Percentiles rank a stretch among this genome's conserved stretches.
phyloP scores from a whole-genome alignment of 1,140 invertebrate species.

The Thrips palmi region DNA sequence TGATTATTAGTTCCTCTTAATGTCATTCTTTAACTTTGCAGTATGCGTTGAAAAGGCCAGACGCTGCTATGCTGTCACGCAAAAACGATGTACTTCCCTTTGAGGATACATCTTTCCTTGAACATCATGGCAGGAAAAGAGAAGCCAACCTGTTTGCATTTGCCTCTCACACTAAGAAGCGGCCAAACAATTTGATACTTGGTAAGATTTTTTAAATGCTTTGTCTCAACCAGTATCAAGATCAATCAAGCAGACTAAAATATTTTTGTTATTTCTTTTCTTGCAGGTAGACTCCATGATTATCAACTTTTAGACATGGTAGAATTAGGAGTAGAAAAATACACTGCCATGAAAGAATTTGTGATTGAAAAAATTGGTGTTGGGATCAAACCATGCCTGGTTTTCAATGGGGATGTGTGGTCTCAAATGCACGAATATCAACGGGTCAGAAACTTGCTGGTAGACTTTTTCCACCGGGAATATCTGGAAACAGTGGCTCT shows the following conservation, averaged over 20 bases:
- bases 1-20: conserved; percentile 8
- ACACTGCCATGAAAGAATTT: conserved; percentile 58
- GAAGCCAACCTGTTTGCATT: conserved; percentile 81
- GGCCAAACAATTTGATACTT: conserved; percentile 80
- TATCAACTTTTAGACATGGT: conserved; percentile 86
- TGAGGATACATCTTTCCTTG: conserved; percentile 62
- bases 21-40: conserved; percentile 22
- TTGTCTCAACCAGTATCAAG: background rate
- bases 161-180: conserved; percentile 82
- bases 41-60: conserved; percentile 70
- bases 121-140: conserved; percentile 69
- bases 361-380: conserved; percentile 56
- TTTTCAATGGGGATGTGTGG: conserved; percentile 89
- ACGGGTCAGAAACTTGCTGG: conserved; percentile 72
- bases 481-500: conserved; percentile 56
- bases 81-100: conserved; percentile 77
- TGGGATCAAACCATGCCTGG: conserved; percentile 77
- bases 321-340: conserved; percentile 80
- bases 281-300: conserved; percentile 63
- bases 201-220: conserved; percentile 28
- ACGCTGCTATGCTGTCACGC: conserved; percentile 51
- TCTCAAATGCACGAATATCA: conserved; percentile 59
- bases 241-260: background rate
- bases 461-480: conserved; percentile 87
- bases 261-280: no score